A percentile compares a stretch with the other conserved stretches of the same genome.
These are phyloP conservation scores for Matsumyia berberina DNA, from an alignment of 2,888 invertebrate genomes.

Conservation along the genomic window DNA sequence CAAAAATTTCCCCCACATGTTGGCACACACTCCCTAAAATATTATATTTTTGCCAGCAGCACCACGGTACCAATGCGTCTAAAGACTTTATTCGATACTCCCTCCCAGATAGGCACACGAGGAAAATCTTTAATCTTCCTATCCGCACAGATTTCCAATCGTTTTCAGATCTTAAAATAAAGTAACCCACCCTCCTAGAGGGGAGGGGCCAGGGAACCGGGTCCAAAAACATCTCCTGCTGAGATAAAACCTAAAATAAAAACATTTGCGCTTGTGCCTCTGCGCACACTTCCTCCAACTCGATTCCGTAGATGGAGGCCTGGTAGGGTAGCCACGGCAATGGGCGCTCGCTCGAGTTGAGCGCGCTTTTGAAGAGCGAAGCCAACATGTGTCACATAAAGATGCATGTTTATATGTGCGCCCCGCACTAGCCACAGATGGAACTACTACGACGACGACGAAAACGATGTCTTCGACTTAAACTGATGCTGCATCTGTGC, in stretches of 20 bases:
- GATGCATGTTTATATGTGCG: slow-evolving; percentile 60
- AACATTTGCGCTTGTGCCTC: slow-evolving; percentile 58
- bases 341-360: slow-evolving; percentile 46
- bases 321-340: slow-evolving; percentile 12
- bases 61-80: slow-evolving; percentile 25
- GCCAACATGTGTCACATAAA: slow-evolving; percentile 75
- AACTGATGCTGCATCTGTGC: slow-evolving; percentile 42
- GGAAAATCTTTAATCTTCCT: background rate
- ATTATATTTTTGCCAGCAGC: slow-evolving; percentile 47
- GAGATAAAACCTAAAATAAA: slow-evolving; percentile 67
- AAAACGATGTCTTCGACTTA: slow-evolving; percentile 42
- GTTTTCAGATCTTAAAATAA: slow-evolving; percentile 63
- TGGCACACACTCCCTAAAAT: slow-evolving; percentile 42
- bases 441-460: slow-evolving; percentile 34
- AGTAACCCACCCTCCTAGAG: slow-evolving; percentile 38
- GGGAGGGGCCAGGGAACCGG: slow-evolving; percentile 27
- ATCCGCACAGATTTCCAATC: slow-evolving; percentile 18
- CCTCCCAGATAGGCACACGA: background rate
- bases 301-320: slow-evolving; percentile 51
- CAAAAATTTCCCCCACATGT: background rate
- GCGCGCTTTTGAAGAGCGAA: slow-evolving; percentile 59
- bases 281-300: slow-evolving; percentile 63
- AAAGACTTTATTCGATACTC: slow-evolving; percentile 14
- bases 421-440: slow-evolving; percentile 50
- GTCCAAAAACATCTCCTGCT: slow-evolving; percentile 68